A percentile compares a stretch with the other conserved stretches of the same genome.
Conservation (phyloP, 1,140 invertebrate species). For the Drosophila dunni region DNA sequence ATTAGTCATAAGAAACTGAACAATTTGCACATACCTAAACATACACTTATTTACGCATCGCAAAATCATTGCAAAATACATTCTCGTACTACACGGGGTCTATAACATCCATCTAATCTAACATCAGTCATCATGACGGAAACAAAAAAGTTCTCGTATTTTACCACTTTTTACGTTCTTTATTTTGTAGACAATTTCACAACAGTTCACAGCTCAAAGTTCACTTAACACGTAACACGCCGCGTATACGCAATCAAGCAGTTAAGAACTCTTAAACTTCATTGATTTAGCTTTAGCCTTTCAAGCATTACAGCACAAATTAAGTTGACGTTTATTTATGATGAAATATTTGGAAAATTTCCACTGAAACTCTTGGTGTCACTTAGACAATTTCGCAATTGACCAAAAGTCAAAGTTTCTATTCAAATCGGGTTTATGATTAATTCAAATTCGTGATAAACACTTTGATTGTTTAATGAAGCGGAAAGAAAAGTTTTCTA, state of each 20-base stretch:
- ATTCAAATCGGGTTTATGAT: not conserved
- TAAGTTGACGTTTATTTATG: not conserved
- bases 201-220: constrained; percentile 34
- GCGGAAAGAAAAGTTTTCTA: not conserved
- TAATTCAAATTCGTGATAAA: not conserved
- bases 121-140: constrained; percentile 34
- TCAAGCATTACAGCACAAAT: not conserved
- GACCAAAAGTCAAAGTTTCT: constrained; percentile 7
- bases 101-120: too few species aligned
- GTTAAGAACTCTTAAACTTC: constrained; percentile 1
- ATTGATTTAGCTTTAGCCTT: constrained; percentile 11
- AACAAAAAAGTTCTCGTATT: constrained; percentile 15
- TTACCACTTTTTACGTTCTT: constrained; percentile 1
- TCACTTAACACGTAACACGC: constrained; percentile 10
- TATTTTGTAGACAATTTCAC: constrained; percentile 9
- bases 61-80: constrained; percentile 23
- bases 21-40: constrained; percentile 21
- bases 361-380: not conserved
- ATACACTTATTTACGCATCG: constrained; percentile 36
- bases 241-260: constrained; percentile 24
- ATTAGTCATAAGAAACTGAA: constrained; percentile 62
- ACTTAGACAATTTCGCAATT: constrained; percentile 1
- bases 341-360: constrained; percentile 7
- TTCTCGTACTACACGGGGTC: not conserved
- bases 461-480: not conserved